Base-by-base conservation (phyloP, 2,888 invertebrate species). In the Sipha maydis region DNA sequence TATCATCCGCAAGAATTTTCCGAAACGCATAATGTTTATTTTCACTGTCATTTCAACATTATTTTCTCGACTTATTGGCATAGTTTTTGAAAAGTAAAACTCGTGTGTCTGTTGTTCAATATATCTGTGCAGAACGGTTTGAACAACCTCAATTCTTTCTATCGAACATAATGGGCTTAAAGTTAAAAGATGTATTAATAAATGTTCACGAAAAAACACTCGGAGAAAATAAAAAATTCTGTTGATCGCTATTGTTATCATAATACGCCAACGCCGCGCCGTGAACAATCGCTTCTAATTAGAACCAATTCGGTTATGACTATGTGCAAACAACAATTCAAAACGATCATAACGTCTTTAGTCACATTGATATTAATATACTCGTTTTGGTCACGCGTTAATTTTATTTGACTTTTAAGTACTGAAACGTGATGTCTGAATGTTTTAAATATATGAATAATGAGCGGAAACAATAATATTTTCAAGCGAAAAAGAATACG, bases 171-270 rank as follows among this genome's bases (percentile, higher is more conserved):
- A 48, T 41, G 25, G 31, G 48, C 5, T 83, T 17, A 9, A 75
- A 75, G 8, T 9, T 41, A 9, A 41, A 41, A 3, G 7, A n/a
- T 75, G 17, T 83, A 14, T 73, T 83, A n/a, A 83, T 56, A 73
- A 54, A 71, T 54, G 54, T 73, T 71, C 25, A 25, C 54, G 48
- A 19, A 48, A 73, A 73, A 48, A 48, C 14, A 48, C 14, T 3
- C 25, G 19, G 56, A 19, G 56, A 21, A 34, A 38, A 75, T n/a
- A 69, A 1, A 75, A 56, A 5, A 2, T 0, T n/a, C 17, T 75
- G 38, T 75, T 83, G 34, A 83, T 56, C 25, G 54, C 34, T 83
- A 83, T 48, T 48, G 48, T 48, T 48, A 48, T 83, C 54, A 73
- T 7, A 9, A 83, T 54, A 48, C 25, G 1, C 48, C 48, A 25